Percentiles rank a stretch among this genome's conserved stretches.
phyloP scores from a whole-genome alignment of 1,140 invertebrate species.

The Cydia splendana region DNA sequence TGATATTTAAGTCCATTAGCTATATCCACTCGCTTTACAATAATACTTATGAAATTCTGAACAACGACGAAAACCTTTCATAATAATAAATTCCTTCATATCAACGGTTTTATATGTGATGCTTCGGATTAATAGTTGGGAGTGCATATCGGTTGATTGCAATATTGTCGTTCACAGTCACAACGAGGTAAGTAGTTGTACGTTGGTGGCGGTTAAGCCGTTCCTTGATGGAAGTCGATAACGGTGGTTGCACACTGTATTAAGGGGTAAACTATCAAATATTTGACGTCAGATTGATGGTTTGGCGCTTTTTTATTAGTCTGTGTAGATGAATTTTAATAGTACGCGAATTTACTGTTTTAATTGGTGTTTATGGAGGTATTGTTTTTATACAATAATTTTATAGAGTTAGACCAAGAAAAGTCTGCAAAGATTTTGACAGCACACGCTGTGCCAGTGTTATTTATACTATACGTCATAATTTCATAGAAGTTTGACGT shows the following conservation, averaged over 20 bases:
- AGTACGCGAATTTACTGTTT: neutral
- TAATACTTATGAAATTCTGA: neutral
- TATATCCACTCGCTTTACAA: neutral
- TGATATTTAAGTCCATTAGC: neutral
- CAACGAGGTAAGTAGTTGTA: neutral
- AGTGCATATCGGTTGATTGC: constrained; percentile 32
- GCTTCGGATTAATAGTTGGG: constrained; percentile 20
- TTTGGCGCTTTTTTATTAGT: constrained; percentile 30
- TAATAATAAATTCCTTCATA: constrained; percentile 28
- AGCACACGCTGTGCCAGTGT: no score
- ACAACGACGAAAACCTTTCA: constrained; percentile 12
- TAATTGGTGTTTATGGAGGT: neutral
- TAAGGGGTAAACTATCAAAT: constrained; percentile 32
- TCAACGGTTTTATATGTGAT: constrained; percentile 18
- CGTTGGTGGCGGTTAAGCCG: neutral
- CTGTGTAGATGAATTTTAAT: constrained; percentile 30
- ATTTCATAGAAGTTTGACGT: no score
- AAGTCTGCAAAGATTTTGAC: no score
- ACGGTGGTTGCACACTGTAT: constrained; percentile 29
- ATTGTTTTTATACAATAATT: neutral
- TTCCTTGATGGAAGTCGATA: neutral
- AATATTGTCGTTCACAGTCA: neutral
- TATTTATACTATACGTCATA: no score
- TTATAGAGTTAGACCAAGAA: no score
- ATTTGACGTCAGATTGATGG: constrained; percentile 27